Percentiles rank a stretch among this genome's conserved stretches.
phyloP scores from a whole-genome alignment of 64 coral and sea anemone species.

The Actinia equina region DNA sequence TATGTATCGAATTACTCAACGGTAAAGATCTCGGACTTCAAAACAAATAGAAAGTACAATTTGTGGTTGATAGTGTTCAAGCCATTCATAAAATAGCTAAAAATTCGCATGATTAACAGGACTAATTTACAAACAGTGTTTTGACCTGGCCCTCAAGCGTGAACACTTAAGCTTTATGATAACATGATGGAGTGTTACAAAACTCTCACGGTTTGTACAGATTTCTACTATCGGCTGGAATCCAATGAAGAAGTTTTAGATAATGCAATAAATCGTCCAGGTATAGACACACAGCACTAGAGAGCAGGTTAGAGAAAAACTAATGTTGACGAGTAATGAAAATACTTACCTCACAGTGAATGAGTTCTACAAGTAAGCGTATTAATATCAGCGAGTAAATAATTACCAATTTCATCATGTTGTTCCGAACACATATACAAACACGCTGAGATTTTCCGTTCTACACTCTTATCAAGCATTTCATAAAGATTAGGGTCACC shows the following conservation, averaged over 20 bases:
- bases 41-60: not conserved
- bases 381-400: not conserved
- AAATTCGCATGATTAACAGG: not conserved
- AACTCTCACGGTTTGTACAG: not conserved
- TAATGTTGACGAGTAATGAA: no score
- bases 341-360: not conserved
- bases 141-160: not conserved
- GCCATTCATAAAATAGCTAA: not conserved
- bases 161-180: not conserved
- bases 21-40: not conserved
- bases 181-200: no score
- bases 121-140: not conserved
- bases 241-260: not conserved
- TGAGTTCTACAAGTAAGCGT: not conserved
- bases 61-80: not conserved
- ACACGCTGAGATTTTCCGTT: not conserved
- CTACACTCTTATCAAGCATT: not conserved
- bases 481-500: not conserved
- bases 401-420: not conserved
- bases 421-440: conserved; percentile 6
- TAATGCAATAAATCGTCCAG: not conserved
- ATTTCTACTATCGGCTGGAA: not conserved
- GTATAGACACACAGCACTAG: not conserved
- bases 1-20: not conserved
- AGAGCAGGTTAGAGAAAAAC: no score